Evolutionary conservation across 2,888 invertebrate genomes (phyloP).

Genomic region (Seladonia tumulorum): DNA sequence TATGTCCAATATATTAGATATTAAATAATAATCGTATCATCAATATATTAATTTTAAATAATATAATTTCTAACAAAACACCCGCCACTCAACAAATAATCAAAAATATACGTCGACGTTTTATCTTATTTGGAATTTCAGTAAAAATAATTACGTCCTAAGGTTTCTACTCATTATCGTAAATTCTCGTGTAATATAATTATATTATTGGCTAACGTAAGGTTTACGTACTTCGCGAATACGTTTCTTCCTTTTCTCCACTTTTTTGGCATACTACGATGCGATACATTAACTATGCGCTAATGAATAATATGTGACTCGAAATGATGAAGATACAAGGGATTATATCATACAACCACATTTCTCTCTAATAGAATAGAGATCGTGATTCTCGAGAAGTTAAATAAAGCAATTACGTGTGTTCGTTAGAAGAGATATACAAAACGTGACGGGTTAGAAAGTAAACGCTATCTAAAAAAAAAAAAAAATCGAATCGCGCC

Average conservation of each 20-base stretch:
- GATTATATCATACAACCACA: constrained; percentile 64
- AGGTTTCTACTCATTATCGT: constrained; percentile 62
- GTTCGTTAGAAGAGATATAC: constrained; percentile 38
- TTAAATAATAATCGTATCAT: constrained; percentile 81
- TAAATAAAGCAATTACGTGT: constrained; percentile 49
- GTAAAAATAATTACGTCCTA: constrained; percentile 66
- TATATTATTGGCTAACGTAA: constrained; percentile 55
- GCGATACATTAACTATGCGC: constrained; percentile 65
- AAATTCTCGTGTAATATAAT: constrained; percentile 64
- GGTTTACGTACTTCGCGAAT: constrained; percentile 52
- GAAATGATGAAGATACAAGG: constrained; percentile 62
- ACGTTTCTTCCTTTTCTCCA: constrained; percentile 47
- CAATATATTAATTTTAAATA: constrained; percentile 84
- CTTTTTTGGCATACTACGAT: constrained; percentile 70
- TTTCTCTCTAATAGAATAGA: constrained; percentile 51
- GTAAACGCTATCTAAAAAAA: constrained; percentile 35
- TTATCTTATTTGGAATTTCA: constrained; percentile 60
- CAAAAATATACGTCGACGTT: constrained; percentile 78
- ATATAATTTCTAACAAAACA: constrained; percentile 83
- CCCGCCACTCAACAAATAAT: constrained; percentile 76
- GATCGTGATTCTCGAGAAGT: constrained; percentile 49
- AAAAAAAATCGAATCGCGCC: constrained; percentile 15
- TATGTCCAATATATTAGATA: constrained; percentile 83
- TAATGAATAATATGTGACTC: constrained; percentile 67
- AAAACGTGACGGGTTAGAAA: constrained; percentile 59